Conservation (phyloP, 2,888 invertebrate species). For the Orchestes rusci region DNA sequence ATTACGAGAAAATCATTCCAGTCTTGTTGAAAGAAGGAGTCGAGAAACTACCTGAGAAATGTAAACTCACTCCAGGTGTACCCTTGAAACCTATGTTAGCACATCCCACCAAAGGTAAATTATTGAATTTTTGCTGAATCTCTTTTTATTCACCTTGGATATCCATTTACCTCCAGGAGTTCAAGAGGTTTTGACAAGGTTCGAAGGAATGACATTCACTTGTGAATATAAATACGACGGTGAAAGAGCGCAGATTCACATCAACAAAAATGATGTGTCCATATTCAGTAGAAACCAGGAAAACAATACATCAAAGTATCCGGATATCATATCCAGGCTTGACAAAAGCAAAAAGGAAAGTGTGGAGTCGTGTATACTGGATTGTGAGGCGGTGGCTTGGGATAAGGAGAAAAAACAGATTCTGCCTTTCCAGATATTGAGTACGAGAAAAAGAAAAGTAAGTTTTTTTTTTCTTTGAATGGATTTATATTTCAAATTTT, state of each 20-base stretch:
- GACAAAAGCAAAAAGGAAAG: slow-evolving; percentile 47
- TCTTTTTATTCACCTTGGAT: too few species aligned
- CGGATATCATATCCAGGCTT: slow-evolving; percentile 79
- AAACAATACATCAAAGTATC: slow-evolving; percentile 90
- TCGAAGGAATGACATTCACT: slow-evolving; percentile 72
- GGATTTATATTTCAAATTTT: background rate
- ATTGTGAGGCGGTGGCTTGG: slow-evolving; percentile 97
- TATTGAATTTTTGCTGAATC: too few species aligned
- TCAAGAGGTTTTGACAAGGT: slow-evolving; percentile 74
- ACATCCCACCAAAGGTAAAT: slow-evolving; percentile 78
- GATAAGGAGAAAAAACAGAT: slow-evolving; percentile 81
- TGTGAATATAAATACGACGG: slow-evolving; percentile 99
- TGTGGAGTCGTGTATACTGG: slow-evolving; percentile 81
- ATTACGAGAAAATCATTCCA: slow-evolving; percentile 79
- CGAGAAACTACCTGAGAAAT: slow-evolving; percentile 64
- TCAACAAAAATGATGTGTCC: slow-evolving; percentile 60
- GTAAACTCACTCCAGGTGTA: slow-evolving; percentile 83
- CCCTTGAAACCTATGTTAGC: slow-evolving; percentile 98
- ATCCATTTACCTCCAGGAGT: slow-evolving; percentile 52
- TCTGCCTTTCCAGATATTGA: slow-evolving; percentile 92
- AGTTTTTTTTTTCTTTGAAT: slow-evolving; percentile 31
- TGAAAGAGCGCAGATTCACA: slow-evolving; percentile 92
- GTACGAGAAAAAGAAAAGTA: slow-evolving; percentile 91
- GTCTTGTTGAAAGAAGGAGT: slow-evolving; percentile 72
- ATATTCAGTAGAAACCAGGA: slow-evolving; percentile 96